phyloP scores from a whole-genome alignment of 2,888 invertebrate genomes.

The Anthrax anthrax region DNA sequence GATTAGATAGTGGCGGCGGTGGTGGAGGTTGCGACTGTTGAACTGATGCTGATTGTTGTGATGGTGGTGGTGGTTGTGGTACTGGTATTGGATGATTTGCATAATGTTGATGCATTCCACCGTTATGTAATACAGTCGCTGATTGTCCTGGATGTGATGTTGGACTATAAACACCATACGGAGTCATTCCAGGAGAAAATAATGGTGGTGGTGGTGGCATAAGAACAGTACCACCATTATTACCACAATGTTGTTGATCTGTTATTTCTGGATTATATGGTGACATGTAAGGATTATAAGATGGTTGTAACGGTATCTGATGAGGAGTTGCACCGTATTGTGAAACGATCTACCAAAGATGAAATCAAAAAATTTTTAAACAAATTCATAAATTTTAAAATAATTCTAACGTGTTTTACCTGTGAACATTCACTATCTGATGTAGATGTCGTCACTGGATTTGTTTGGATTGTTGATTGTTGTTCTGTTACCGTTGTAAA shows the following conservation, averaged over 20 bases:
- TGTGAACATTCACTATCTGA: not conserved
- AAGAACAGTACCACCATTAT: not conserved
- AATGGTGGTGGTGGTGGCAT: constrained; percentile 10
- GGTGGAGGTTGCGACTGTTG: constrained; percentile 1
- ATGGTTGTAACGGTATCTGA: not conserved
- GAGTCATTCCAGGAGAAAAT: constrained; percentile 13
- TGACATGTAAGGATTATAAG: constrained; percentile 3
- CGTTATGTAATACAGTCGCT: constrained; percentile 8
- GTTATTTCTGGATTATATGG: constrained; percentile 2
- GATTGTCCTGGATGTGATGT: constrained; percentile 11
- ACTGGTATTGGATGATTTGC: constrained; percentile 9
- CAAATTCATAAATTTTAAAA: not conserved
- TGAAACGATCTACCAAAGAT: no score
- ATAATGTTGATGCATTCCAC: not conserved
- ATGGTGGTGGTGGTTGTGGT: constrained; percentile 6
- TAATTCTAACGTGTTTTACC: no score
- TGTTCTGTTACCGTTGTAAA: constrained; percentile 9
- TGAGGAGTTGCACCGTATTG: not conserved
- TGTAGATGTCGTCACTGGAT: constrained; percentile 13
- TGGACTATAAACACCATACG: constrained; percentile 18
- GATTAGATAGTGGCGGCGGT: not conserved
- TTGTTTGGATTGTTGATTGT: constrained; percentile 13
- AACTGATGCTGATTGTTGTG: constrained; percentile 13
- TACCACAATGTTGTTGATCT: constrained; percentile 1
- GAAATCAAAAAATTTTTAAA: not conserved